Evolutionary conservation across 2,113 vertebrate genomes (phyloP).

Genomic region (Tor tambroides): DNA sequence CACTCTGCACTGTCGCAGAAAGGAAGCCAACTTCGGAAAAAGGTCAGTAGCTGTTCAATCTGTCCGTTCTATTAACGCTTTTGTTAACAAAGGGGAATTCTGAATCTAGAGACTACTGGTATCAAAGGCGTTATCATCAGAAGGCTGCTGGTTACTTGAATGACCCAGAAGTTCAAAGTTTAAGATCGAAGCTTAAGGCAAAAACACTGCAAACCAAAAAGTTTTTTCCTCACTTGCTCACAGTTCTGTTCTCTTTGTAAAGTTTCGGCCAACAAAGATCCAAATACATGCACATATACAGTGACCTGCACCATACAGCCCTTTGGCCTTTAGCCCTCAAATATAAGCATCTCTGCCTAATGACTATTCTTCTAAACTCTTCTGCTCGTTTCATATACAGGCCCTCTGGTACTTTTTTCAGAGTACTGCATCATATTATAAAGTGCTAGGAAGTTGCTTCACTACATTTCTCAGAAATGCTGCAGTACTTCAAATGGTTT

Average conservation of each 20-base stretch:
- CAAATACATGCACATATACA: not conserved
- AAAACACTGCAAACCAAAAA: not conserved
- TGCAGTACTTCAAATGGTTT: not conserved
- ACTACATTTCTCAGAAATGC: not conserved
- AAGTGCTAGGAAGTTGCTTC: not conserved
- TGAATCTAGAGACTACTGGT: not conserved
- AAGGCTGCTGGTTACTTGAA: not conserved
- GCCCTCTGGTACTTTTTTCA: conserved; percentile 18
- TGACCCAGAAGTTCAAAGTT: conserved; percentile 27
- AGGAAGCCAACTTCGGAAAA: conserved; percentile 69
- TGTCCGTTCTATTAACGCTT: not conserved
- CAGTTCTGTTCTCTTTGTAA: conserved; percentile 7
- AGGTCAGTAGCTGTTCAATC: conserved; percentile 71
- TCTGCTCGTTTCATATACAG: conserved; percentile 24
- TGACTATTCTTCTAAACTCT: conserved; percentile 26
- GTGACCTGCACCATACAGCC: not conserved
- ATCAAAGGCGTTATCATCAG: not conserved
- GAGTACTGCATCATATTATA: not conserved
- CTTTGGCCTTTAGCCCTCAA: conserved; percentile 2
- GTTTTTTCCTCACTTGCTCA: not conserved
- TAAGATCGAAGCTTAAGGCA: conserved; percentile 6
- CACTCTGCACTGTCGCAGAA: conserved; percentile 85
- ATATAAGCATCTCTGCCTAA: conserved; percentile 15
- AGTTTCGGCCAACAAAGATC: not conserved
- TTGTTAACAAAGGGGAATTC: not conserved